Evolutionary conservation across 2,888 invertebrate species (phyloP).

Genomic region (Thalpophila matura): DNA sequence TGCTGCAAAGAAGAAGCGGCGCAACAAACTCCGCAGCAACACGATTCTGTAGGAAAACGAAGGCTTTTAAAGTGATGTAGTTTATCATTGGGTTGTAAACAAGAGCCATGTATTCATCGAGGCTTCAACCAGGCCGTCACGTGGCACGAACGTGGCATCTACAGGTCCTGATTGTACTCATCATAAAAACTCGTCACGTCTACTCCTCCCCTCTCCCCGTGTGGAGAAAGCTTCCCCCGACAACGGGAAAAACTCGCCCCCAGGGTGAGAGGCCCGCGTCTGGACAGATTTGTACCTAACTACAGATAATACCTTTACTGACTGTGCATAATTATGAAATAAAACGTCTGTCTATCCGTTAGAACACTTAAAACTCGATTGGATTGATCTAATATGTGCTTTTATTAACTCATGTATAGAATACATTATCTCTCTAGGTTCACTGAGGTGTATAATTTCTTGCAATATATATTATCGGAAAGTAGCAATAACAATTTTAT

Average conservation of each 20-base stretch:
- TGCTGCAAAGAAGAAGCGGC: too few species aligned
- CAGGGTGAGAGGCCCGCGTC: slow-evolving; percentile 51
- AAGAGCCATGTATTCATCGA: slow-evolving; percentile 69
- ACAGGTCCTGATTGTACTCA: slow-evolving; percentile 81
- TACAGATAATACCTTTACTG: slow-evolving; percentile 26
- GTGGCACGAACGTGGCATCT: slow-evolving; percentile 73
- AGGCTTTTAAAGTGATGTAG: slow-evolving; percentile 34
- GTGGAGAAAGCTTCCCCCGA: slow-evolving; percentile 65
- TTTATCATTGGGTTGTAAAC: slow-evolving; percentile 54
- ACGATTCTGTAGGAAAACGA: too few species aligned
- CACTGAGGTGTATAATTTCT: slow-evolving; percentile 42
- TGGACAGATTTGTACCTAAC: slow-evolving; percentile 46
- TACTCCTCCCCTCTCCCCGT: slow-evolving; percentile 60
- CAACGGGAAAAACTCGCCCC: slow-evolving; percentile 65
- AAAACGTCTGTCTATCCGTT: slow-evolving; percentile 28
- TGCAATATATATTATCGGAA: slow-evolving; percentile 34
- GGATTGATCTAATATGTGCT: slow-evolving; percentile 18
- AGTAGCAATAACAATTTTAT: slow-evolving; percentile 13
- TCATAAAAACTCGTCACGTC: slow-evolving; percentile 84
- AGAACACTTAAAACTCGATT: slow-evolving; percentile 32
- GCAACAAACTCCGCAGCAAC: too few species aligned
- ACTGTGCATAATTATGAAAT: slow-evolving; percentile 32
- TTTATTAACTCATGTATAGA: slow-evolving; percentile 25
- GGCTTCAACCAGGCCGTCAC: slow-evolving; percentile 70
- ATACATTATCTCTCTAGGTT: slow-evolving; percentile 4